phyloP scores from a whole-genome alignment of 1,140 invertebrate species.

The Solen grandis region DNA sequence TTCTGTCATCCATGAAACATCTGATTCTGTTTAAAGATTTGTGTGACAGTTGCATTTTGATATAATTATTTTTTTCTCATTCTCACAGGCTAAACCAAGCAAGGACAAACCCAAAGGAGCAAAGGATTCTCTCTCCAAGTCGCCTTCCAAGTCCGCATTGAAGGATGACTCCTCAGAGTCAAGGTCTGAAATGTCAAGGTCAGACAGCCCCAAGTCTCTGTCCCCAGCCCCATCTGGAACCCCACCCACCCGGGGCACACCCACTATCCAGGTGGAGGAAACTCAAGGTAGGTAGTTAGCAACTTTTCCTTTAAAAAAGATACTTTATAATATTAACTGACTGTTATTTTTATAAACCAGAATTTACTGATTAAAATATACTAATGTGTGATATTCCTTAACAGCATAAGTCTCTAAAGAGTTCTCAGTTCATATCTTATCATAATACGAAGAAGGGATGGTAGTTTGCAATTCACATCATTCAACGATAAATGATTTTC shows the following conservation, averaged over 20 bases:
- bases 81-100: constrained; percentile 45
- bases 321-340: no score
- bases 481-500: no score
- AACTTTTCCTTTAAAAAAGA: no score
- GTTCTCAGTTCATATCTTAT: no score
- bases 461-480: no score
- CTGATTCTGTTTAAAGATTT: no score
- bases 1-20: background rate
- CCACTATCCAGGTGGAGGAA: constrained; percentile 45
- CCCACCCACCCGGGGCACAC: constrained; percentile 33
- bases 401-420: no score
- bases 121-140: constrained; percentile 24
- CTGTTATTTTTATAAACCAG: no score
- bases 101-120: constrained; percentile 43
- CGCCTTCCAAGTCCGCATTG: constrained; percentile 5
- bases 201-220: constrained; percentile 6
- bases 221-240: constrained; percentile 51
- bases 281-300: constrained; percentile 13
- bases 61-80: background rate
- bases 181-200: constrained; percentile 7
- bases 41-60: no score
- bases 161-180: constrained; percentile 33
- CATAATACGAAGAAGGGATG: no score
- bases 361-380: no score
- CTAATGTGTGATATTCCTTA: no score